Base-by-base conservation (phyloP, 2,888 invertebrate species). In the Lissonota sp. region DNA sequence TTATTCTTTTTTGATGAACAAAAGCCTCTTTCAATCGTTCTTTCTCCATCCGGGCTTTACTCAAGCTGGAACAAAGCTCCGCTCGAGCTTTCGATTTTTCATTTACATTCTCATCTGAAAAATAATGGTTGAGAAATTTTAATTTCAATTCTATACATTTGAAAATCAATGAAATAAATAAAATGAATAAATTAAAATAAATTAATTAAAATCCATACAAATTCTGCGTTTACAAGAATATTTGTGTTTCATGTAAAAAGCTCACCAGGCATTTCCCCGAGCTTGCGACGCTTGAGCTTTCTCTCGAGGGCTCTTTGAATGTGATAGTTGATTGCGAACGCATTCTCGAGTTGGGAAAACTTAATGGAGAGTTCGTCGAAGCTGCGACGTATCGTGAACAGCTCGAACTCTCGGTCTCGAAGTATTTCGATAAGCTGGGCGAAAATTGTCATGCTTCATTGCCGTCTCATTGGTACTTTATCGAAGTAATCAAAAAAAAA, bases 321-420 rank as follows among this genome's bases (percentile, higher is more conserved):
- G 75, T 79, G 80, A 76, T 88, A 84, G 84, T 90, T 90, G 74
- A 84, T 87, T 84, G 85, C 82, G 77, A 88, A 90, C 66, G 89
- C 87, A 74, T 82, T 81, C 70, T 90, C 88, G 51, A 87, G 85
- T 78, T 87, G 85, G 44, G 82, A 78, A 75, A 89, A 89, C 84
- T 88, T 89, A 53, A 71, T 71, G 44, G 82, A 75, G 40, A 90
- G 85, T 85, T 88, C 84, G 16, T 64, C 71, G 37, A 87, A 87
- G 74, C 83, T 87, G 26, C 74, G 80, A 60, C 83, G 86, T 74
- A 88, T 83, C 80, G 85, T 84, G 58, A 76, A 79, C 64, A 86
- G 77, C 80, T 88, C 86, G 64, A 76, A 74, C 78, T 88, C 87
- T 72, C 70, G 85, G 40, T 81, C 82, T 73, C 75, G 72, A 7